Base-by-base conservation (phyloP, 2,113 vertebrate genomes). In the Nanorana parkeri region DNA sequence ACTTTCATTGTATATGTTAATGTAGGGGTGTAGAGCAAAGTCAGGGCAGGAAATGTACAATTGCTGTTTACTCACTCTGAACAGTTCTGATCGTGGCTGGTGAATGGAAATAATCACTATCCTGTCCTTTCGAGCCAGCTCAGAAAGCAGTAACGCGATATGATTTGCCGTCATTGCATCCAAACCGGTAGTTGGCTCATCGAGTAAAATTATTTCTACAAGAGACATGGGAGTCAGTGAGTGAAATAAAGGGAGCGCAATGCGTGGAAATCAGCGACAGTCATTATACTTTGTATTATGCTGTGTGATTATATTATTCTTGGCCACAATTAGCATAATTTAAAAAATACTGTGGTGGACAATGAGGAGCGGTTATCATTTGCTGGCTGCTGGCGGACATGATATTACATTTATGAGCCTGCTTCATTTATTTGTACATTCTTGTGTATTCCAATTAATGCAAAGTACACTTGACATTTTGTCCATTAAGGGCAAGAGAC, bases 101-200 rank as follows among this genome's bases (percentile, higher is more conserved):
- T 99, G 98, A 89, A 99, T 97, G 67, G 98, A 97, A 68, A 99
- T 93, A 67, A 99, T 92, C 84, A 98, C 94, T 8, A 98, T 94
- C 10, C 96, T 95, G 88, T 93, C 93, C 80, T 89, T 95, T 83
- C 74, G 94, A 52, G 96, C 96, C 88, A 98, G 90, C 84, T 96
- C 87, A 0, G 93, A 93, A 65, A 99, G 91, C 84, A 97, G 87
- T 0, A 90, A 72, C 29, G 98, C 92, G 0, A 98, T 98, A 89
- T 97, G 96, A 91, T 96, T 98, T 67, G 97, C 95, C 0, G 96
- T 97, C 95, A 97, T 94, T 86, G 95, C 97, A 93, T 99, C 97
- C 89, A 99, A 90, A 60, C 97, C 96, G 0, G 96, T 99, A 0
- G 98, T 99, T 5, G 97, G 96, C 85, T 99, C 97, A 67, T 99